A percentile compares a stretch with the other conserved stretches of the same genome.
Conservation (phyloP, 2,888 invertebrate genomes). For the Drosophila eohydei region DNA sequence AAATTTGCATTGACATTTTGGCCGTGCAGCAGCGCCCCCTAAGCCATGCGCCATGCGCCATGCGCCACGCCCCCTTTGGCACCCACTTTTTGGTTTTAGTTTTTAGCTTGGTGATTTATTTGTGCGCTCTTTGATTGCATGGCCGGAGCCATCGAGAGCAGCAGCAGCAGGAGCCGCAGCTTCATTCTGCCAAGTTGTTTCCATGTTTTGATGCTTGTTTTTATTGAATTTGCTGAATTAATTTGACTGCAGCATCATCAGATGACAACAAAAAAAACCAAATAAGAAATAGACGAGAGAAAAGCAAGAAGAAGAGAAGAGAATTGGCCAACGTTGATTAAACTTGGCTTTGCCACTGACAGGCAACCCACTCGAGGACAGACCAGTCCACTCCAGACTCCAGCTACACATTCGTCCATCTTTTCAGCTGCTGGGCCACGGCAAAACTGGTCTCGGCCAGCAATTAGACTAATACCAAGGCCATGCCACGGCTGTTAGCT, state of each 20-base stretch:
- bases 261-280: constrained; percentile 18
- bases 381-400: constrained; percentile 6
- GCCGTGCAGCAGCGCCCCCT: constrained; percentile 45
- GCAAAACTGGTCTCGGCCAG: constrained; percentile 25
- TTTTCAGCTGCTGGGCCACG: constrained; percentile 42
- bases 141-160: constrained; percentile 26
- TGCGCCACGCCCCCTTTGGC: neutral
- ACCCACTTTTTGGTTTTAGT: constrained; percentile 52
- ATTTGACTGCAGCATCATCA: constrained; percentile 65
- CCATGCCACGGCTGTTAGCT: constrained; percentile 53
- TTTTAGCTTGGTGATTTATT: constrained; percentile 75
- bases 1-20: constrained; percentile 81
- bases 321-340: constrained; percentile 67
- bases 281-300: constrained; percentile 13
- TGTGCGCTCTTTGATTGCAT: constrained; percentile 77
- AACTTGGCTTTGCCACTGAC: constrained; percentile 68
- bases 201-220: constrained; percentile 74
- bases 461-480: constrained; percentile 76
- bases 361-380: constrained; percentile 26
- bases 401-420: constrained; percentile 19
- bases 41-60: neutral
- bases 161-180: constrained; percentile 14
- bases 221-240: constrained; percentile 79
- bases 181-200: constrained; percentile 56
- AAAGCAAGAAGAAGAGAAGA: constrained; percentile 28